These are phyloP conservation scores for Phocoena sinus DNA, from an alignment of 2,113 vertebrate genomes.

Conservation along the genomic window DNA sequence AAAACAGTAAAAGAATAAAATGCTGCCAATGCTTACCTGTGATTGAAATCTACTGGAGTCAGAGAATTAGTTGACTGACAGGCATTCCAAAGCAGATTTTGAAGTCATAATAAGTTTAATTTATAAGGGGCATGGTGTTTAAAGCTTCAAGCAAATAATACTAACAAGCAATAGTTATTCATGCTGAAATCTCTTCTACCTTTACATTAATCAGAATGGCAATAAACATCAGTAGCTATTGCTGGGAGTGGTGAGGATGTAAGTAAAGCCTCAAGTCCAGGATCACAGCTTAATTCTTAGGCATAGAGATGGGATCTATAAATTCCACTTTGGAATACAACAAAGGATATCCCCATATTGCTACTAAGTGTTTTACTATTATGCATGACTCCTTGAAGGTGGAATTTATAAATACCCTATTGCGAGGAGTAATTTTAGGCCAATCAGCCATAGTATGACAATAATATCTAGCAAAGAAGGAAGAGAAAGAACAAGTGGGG, in stretches of 20 bases:
- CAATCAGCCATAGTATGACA: background rate
- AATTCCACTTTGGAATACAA: background rate
- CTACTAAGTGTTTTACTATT: background rate
- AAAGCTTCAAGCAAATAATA: background rate
- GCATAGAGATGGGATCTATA: background rate
- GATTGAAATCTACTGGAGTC: background rate
- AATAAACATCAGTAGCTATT: background rate
- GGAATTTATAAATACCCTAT: background rate
- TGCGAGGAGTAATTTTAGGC: background rate
- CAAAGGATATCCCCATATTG: background rate
- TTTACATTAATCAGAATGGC: constrained; percentile 1
- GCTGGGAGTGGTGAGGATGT: background rate
- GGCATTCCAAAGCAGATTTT: constrained; percentile 21
- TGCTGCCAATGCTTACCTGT: background rate
- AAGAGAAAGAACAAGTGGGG: background rate
- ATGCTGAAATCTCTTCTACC: background rate
- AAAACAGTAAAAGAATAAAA: background rate
- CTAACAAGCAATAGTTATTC: background rate
- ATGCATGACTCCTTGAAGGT: background rate
- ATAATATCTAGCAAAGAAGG: background rate
- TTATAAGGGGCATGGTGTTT: background rate
- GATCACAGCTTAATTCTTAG: background rate
- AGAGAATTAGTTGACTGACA: background rate
- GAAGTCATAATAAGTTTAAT: background rate
- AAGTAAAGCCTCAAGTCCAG: background rate